Percentiles rank a stretch among this genome's conserved stretches.
Evolutionary conservation across 2,797 vertebrate genomes (phyloP).

Genomic region (Ceyx erithaca): DNA sequence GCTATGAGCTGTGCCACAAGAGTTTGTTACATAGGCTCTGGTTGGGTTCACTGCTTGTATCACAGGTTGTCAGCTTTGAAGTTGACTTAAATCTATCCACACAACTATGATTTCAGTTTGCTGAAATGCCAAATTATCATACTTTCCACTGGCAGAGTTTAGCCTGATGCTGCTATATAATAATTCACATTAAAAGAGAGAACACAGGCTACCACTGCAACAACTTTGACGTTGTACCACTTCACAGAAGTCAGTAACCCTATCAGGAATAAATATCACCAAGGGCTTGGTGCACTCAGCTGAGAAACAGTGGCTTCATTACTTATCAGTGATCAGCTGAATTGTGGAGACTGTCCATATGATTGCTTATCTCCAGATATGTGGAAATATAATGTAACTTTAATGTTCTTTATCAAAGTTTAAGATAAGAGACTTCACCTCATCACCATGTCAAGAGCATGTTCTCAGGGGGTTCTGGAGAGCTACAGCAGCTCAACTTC

Average conservation of each 20-base stretch:
- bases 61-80: background rate
- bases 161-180: background rate
- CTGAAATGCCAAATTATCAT: background rate
- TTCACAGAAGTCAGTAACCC: background rate
- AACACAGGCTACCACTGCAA: background rate
- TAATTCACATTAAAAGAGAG: background rate
- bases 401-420: background rate
- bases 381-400: constrained; percentile 15
- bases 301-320: constrained; percentile 4
- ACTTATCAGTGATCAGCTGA: constrained; percentile 7
- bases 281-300: background rate
- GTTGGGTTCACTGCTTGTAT: background rate
- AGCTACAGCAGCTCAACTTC: background rate
- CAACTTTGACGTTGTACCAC: background rate
- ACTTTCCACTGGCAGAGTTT: background rate
- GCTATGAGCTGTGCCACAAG: background rate
- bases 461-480: background rate
- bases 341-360: background rate
- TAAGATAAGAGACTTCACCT: background rate
- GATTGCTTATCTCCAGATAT: background rate
- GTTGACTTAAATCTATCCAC: background rate
- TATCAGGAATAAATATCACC: background rate
- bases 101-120: background rate
- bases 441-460: background rate
- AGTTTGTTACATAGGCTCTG: background rate